phyloP scores from a whole-genome alignment of 2,888 invertebrate genomes.

The Drosophila leonis region DNA sequence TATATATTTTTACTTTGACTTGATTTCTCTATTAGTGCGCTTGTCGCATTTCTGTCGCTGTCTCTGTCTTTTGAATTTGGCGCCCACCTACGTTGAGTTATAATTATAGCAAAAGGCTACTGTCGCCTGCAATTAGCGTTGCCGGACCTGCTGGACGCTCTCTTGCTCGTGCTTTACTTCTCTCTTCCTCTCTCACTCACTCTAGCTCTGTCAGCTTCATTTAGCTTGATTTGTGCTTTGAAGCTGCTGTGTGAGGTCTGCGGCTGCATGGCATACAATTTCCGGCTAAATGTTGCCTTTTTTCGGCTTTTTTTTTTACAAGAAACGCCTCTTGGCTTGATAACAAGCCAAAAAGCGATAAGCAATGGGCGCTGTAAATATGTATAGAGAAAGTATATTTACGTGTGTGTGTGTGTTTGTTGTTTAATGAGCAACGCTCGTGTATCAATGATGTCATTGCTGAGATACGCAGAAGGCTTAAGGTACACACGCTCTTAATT shows the following conservation, averaged over 20 bases:
- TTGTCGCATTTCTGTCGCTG: conserved; percentile 24
- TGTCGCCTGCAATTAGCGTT: conserved; percentile 69
- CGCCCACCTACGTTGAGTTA: conserved; percentile 77
- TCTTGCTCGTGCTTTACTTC: neutral
- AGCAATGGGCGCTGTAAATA: conserved; percentile 33
- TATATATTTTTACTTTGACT: conserved; percentile 50
- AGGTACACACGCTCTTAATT: conserved; percentile 53
- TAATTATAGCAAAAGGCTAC: conserved; percentile 76
- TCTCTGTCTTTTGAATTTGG: conserved; percentile 28
- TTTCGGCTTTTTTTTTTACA: conserved; percentile 17
- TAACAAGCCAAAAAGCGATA: conserved; percentile 54
- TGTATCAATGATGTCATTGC: conserved; percentile 51
- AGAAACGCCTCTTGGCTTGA: conserved; percentile 25
- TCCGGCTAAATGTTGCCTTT: conserved; percentile 27
- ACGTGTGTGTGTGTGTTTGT: neutral
- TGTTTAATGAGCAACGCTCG: conserved; percentile 17
- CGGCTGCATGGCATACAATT: conserved; percentile 5
- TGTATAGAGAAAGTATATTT: neutral
- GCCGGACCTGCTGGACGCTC: conserved; percentile 65
- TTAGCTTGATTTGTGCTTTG: conserved; percentile 75
- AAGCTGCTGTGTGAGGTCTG: conserved; percentile 63
- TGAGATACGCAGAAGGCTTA: conserved; percentile 26
- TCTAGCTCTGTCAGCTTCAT: conserved; percentile 48
- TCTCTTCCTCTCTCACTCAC: conserved; percentile 11
- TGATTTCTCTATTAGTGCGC: conserved; percentile 71